phyloP scores from a whole-genome alignment of 92 coral and sea anemone species.

The Epizoanthus fatuus region DNA sequence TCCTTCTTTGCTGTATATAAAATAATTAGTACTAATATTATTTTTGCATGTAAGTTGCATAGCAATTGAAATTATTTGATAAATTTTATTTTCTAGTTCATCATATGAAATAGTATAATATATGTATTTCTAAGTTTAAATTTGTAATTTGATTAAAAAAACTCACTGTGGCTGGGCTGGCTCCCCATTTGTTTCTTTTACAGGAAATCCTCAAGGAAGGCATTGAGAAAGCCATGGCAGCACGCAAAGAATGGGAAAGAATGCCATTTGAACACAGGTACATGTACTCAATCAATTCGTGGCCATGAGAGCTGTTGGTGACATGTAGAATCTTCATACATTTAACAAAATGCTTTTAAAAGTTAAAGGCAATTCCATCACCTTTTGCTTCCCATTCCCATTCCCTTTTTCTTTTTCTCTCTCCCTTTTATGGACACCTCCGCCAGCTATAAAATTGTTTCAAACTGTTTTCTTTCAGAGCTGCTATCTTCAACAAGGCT shows the following conservation, averaged over 20 bases:
- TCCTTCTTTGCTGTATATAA: too few species aligned
- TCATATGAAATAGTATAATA: not conserved
- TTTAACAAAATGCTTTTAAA: too few species aligned
- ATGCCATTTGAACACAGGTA: slow-evolving; percentile 91
- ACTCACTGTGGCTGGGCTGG: too few species aligned
- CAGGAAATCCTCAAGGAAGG: slow-evolving; percentile 82
- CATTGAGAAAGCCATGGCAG: slow-evolving; percentile 86
- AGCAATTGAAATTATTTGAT: too few species aligned
- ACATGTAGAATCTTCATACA: not conserved
- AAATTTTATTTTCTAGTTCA: too few species aligned
- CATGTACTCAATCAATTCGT: too few species aligned
- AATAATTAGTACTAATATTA: too few species aligned
- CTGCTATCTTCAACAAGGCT: slow-evolving; percentile 81
- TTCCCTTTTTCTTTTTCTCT: not conserved
- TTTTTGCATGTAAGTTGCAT: too few species aligned
- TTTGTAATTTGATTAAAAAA: not conserved
- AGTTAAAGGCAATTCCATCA: too few species aligned
- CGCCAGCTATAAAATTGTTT: not conserved
- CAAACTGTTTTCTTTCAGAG: slow-evolving; percentile 56
- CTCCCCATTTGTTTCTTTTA: not conserved
- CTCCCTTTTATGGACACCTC: not conserved
- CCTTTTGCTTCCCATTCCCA: not conserved
- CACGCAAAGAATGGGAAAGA: slow-evolving; percentile 91
- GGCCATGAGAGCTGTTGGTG: not conserved
- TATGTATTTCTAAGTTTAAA: not conserved